These are phyloP conservation scores for Drosophila neotestacea DNA, from an alignment of 2,888 invertebrate species.

Conservation along the genomic window DNA sequence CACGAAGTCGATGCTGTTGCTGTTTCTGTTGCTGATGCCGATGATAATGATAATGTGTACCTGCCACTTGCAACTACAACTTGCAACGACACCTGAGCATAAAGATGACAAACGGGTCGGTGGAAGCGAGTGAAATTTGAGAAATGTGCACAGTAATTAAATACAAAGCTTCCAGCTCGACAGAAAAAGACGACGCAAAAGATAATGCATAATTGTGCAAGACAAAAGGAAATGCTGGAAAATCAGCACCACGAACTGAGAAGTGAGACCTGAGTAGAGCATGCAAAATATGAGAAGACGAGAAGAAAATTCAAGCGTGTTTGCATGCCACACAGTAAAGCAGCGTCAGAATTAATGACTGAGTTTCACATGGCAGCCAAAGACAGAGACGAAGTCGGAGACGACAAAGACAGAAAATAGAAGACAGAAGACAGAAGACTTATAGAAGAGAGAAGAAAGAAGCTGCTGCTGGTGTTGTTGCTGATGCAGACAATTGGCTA, in stretches of 20 bases:
- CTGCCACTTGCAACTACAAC: constrained; percentile 25
- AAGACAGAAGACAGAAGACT: neutral
- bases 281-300: constrained; percentile 75
- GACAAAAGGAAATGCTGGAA: constrained; percentile 73
- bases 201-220: constrained; percentile 76
- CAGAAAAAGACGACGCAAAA: constrained; percentile 54
- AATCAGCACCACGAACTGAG: constrained; percentile 7
- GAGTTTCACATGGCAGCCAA: constrained; percentile 69
- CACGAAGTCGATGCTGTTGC: constrained; percentile 53
- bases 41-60: constrained; percentile 68
- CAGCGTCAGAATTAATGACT: constrained; percentile 74
- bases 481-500: constrained; percentile 72
- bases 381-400: constrained; percentile 1
- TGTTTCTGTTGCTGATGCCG: constrained; percentile 24
- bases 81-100: constrained; percentile 61
- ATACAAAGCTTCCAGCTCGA: constrained; percentile 72
- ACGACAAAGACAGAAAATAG: constrained; percentile 1
- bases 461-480: constrained; percentile 1
- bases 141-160: constrained; percentile 76
- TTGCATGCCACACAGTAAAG: constrained; percentile 53
- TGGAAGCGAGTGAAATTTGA: constrained; percentile 67
- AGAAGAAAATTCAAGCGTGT: constrained; percentile 45
- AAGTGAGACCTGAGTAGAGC: constrained; percentile 14
- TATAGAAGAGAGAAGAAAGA: neutral
- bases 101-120: constrained; percentile 35